These are phyloP conservation scores for Rhagoletis pomonella DNA, from an alignment of 1,140 invertebrate species.

Conservation along the genomic window DNA sequence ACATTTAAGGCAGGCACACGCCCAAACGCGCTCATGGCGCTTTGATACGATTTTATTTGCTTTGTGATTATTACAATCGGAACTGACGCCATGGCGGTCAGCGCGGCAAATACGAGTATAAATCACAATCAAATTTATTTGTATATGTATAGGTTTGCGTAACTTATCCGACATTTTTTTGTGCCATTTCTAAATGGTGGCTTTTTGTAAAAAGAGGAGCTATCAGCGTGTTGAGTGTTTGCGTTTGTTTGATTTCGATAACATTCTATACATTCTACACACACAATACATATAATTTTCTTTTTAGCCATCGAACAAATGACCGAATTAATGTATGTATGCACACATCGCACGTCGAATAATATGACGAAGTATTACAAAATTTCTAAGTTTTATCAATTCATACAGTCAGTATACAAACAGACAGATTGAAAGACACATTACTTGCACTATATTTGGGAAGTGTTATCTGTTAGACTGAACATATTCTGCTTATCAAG, in stretches of 20 bases:
- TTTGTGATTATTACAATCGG: no score
- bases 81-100: no score
- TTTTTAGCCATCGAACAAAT: background rate
- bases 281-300: constrained; percentile 17
- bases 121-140: constrained; percentile 42
- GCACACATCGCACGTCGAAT: background rate
- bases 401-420: no score
- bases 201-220: background rate
- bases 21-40: constrained; percentile 14
- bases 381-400: no score
- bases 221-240: background rate
- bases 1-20: constrained; percentile 49
- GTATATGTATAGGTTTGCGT: constrained; percentile 10
- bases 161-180: constrained; percentile 1
- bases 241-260: constrained; percentile 8
- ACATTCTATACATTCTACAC: background rate
- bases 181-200: background rate
- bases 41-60: background rate
- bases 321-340: background rate
- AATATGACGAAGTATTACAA: no score
- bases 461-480: no score
- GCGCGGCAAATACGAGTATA: constrained; percentile 27
- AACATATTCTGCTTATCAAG: no score
- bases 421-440: no score
- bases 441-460: no score